These are phyloP conservation scores for Fopius arisanus DNA, from an alignment of 1,140 invertebrate species.

Conservation along the genomic window DNA sequence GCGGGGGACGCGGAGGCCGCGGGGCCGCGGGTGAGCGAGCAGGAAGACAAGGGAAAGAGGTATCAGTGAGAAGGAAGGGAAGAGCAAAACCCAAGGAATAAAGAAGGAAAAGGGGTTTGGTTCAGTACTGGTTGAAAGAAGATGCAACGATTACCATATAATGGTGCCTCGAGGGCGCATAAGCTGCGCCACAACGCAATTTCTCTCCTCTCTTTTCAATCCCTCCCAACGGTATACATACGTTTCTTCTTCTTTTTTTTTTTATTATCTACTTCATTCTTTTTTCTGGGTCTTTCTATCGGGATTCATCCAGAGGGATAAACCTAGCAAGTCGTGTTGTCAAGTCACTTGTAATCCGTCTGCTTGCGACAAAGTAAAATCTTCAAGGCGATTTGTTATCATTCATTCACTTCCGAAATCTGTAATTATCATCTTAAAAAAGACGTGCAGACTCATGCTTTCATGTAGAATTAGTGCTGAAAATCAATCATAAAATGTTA, in stretches of 20 bases:
- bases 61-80: constrained; percentile 24
- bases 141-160: constrained; percentile 61
- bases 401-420: background rate
- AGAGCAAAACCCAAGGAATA: constrained; percentile 31
- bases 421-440: too few relatives aligned
- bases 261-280: constrained; percentile 8
- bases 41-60: constrained; percentile 15
- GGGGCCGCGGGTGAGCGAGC: constrained; percentile 8
- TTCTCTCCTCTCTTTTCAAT: constrained; percentile 56
- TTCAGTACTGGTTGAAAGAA: constrained; percentile 41
- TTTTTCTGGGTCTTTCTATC: constrained; percentile 17
- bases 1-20: constrained; percentile 22
- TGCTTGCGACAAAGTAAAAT: background rate
- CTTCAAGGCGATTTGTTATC: background rate
- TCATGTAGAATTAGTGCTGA: too few relatives aligned
- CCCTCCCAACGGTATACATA: constrained; percentile 50
- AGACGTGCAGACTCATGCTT: too few relatives aligned
- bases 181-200: constrained; percentile 56
- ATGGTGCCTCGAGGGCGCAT: constrained; percentile 59
- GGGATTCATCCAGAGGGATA: background rate
- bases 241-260: constrained; percentile 13
- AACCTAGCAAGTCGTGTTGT: background rate
- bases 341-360: constrained; percentile 2
- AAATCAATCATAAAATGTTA: too few relatives aligned
- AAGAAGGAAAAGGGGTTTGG: constrained; percentile 27